Percentiles rank a stretch among this genome's conserved stretches.
Conservation (phyloP, 2,888 invertebrate genomes). For the Cotesia congregata region DNA sequence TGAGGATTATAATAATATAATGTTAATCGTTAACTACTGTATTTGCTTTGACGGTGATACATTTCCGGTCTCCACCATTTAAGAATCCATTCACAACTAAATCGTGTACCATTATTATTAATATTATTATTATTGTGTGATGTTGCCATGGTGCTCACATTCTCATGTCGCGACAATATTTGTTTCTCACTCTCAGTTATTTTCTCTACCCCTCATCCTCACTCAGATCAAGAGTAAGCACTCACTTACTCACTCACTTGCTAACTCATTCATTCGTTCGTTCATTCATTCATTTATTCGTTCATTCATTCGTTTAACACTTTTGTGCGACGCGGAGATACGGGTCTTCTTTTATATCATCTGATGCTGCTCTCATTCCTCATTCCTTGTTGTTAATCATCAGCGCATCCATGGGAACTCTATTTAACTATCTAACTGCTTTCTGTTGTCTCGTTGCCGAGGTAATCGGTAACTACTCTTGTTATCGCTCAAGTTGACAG, state of each 20-base stretch:
- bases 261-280: constrained; percentile 55
- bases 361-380: not conserved
- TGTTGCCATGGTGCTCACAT: not conserved
- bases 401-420: constrained; percentile 56
- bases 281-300: constrained; percentile 52
- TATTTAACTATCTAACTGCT: constrained; percentile 63
- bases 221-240: constrained; percentile 25
- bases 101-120: not conserved
- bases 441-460: constrained; percentile 65
- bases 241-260: constrained; percentile 1
- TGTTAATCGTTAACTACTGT: not conserved
- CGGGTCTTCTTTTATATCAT: constrained; percentile 53
- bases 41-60: constrained; percentile 55
- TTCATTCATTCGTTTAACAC: constrained; percentile 68
- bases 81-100: constrained; percentile 20
- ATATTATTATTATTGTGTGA: constrained; percentile 5
- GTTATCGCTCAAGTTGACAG: not conserved
- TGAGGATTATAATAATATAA: not conserved
- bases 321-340: constrained; percentile 67
- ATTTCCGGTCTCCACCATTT: constrained; percentile 62
- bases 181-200: constrained; percentile 36
- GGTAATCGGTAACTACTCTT: not conserved
- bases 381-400: not conserved
- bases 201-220: constrained; percentile 43
- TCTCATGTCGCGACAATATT: not conserved